phyloP scores from a whole-genome alignment of 2,888 invertebrate genomes.

The Tetragnatha montana region DNA sequence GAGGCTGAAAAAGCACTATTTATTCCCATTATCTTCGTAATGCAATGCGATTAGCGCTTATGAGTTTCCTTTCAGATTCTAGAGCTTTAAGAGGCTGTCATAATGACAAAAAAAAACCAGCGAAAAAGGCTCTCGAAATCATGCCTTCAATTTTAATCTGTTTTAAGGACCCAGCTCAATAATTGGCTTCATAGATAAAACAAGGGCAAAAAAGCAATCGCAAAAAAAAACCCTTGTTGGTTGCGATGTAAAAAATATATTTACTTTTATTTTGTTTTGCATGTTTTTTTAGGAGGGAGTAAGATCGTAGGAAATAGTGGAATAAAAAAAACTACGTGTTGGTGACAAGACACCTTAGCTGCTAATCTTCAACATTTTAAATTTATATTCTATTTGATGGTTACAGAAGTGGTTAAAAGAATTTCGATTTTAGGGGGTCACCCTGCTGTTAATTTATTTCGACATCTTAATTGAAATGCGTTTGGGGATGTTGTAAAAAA shows the following conservation, averaged over 20 bases:
- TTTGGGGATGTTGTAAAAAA: background rate
- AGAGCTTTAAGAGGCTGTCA: constrained; percentile 22
- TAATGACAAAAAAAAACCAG: constrained; percentile 13
- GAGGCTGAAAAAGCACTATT: background rate
- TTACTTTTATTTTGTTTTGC: background rate
- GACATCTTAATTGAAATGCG: background rate
- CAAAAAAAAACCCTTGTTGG: background rate
- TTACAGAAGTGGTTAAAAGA: background rate
- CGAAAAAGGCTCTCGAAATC: constrained; percentile 21
- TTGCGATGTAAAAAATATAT: constrained; percentile 2
- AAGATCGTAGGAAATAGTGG: constrained; percentile 1
- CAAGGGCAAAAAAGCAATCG: constrained; percentile 2
- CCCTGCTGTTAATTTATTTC: background rate
- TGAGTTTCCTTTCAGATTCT: constrained; percentile 6
- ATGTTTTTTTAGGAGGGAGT: background rate
- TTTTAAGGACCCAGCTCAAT: constrained; percentile 31
- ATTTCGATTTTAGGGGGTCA: background rate
- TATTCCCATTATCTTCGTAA: constrained; percentile 18
- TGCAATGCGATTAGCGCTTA: constrained; percentile 39
- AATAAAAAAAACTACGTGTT: background rate
- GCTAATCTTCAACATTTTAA: background rate
- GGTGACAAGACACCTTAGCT: constrained; percentile 5
- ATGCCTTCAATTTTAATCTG: constrained; percentile 41
- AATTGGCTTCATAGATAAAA: constrained; percentile 20
- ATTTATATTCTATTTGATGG: background rate